These are phyloP conservation scores for Lymantria monacha DNA, from an alignment of 2,888 invertebrate species.

Conservation along the genomic window DNA sequence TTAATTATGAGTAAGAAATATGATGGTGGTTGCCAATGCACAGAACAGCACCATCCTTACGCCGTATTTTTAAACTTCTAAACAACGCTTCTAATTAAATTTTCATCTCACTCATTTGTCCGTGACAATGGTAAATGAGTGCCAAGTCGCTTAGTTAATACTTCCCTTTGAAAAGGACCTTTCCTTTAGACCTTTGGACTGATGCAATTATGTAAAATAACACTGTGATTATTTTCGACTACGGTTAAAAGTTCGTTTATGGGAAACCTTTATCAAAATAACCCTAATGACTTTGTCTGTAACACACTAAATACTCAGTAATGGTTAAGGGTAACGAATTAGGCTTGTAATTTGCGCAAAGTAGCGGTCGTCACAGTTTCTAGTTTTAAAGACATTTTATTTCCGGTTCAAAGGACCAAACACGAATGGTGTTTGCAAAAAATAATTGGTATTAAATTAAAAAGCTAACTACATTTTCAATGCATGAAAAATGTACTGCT, in stretches of 20 bases:
- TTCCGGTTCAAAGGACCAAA: not conserved
- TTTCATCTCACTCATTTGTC: slow-evolving; percentile 18
- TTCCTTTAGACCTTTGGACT: not conserved
- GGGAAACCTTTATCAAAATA: not conserved
- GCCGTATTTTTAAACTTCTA: slow-evolving; percentile 16
- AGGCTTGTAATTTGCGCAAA: not conserved
- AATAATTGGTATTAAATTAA: not conserved
- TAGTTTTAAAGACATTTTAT: not conserved
- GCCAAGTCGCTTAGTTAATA: slow-evolving; percentile 1
- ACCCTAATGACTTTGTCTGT: not conserved
- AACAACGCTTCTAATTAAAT: slow-evolving; percentile 19
- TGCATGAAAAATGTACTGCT: no score
- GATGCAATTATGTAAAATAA: slow-evolving; percentile 9
- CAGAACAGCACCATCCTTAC: not conserved
- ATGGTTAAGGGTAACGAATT: not conserved
- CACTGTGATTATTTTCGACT: slow-evolving; percentile 11
- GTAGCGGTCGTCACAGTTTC: not conserved
- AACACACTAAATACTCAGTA: not conserved
- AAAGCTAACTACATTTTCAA: not conserved
- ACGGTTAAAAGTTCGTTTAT: not conserved
- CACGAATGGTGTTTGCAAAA: no score
- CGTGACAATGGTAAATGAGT: slow-evolving; percentile 20
- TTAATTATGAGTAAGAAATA: not conserved
- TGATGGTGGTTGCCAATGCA: not conserved
- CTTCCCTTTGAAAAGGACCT: slow-evolving; percentile 2